Evolutionary conservation across 2,113 vertebrate genomes (phyloP).

Genomic region (Cinclus mexicanus): DNA sequence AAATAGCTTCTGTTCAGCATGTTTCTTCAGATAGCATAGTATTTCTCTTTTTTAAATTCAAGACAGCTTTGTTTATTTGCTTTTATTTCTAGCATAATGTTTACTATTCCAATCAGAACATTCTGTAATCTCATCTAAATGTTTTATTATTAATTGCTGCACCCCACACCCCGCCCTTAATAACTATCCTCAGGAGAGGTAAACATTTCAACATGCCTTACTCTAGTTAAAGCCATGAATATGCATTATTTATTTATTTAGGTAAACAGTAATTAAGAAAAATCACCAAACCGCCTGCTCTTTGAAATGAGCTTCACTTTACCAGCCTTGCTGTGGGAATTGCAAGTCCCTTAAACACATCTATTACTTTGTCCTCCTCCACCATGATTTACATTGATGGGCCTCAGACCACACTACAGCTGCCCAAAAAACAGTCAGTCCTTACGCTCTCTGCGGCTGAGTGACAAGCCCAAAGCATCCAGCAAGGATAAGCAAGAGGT

Average conservation of each 20-base stretch:
- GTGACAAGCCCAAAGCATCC: background rate
- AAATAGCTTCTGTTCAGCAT: background rate
- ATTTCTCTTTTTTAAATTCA: background rate
- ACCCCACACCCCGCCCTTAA: conserved; percentile 3
- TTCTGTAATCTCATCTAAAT: conserved; percentile 37
- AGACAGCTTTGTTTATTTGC: conserved; percentile 8
- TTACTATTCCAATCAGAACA: conserved; percentile 37
- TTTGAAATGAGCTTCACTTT: background rate
- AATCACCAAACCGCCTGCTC: background rate
- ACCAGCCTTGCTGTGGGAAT: background rate
- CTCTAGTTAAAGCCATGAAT: conserved; percentile 42
- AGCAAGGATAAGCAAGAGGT: background rate
- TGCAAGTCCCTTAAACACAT: background rate
- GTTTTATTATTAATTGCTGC: conserved; percentile 60
- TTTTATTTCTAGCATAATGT: conserved; percentile 27
- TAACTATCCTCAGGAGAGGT: conserved; percentile 30
- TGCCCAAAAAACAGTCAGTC: background rate
- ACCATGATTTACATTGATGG: background rate
- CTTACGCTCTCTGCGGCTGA: rapidly evolving
- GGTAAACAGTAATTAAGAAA: conserved; percentile 53
- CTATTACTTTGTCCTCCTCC: background rate
- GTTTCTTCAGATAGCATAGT: background rate
- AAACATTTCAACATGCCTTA: conserved; percentile 39
- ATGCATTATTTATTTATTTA: conserved; percentile 65
- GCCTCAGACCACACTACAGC: background rate